Evolutionary conservation across 2,113 vertebrate genomes (phyloP).

Genomic region (Monopterus albus): DNA sequence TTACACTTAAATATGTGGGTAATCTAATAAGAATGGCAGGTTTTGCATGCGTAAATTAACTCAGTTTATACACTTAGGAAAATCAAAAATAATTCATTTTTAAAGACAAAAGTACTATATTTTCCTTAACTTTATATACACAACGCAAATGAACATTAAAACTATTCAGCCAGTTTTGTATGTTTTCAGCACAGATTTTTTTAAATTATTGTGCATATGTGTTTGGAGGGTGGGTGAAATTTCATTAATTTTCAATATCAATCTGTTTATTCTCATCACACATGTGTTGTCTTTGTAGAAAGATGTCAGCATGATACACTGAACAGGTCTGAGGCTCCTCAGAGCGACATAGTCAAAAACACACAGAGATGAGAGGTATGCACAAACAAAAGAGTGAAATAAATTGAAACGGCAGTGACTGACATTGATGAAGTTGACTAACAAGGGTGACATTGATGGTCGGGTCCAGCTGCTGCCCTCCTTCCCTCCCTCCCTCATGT

Average conservation of each 20-base stretch:
- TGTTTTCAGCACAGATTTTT: background rate
- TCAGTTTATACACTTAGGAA: background rate
- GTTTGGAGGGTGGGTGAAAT: background rate
- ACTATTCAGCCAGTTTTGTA: background rate
- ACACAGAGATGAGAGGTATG: constrained; percentile 46
- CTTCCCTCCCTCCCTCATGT: constrained; percentile 71
- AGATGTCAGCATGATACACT: constrained; percentile 1
- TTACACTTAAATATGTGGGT: background rate
- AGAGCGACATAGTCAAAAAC: constrained; percentile 25
- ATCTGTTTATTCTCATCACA: constrained; percentile 5
- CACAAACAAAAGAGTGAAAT: constrained; percentile 57
- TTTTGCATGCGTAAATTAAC: background rate
- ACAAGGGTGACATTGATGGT: constrained; percentile 83
- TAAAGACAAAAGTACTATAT: background rate
- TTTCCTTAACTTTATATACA: background rate
- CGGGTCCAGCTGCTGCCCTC: constrained; percentile 77
- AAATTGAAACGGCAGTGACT: constrained; percentile 61
- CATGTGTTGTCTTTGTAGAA: constrained; percentile 12
- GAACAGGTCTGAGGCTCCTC: constrained; percentile 9
- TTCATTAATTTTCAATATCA: constrained; percentile 9
- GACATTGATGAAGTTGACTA: constrained; percentile 81
- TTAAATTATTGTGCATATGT: background rate
- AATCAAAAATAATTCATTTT: background rate
- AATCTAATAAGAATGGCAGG: background rate
- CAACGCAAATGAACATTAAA: background rate